A percentile compares a stretch with the other conserved stretches of the same genome.
Evolutionary conservation across 1,140 invertebrate species (phyloP).

Genomic region (Pissodes strobi): DNA sequence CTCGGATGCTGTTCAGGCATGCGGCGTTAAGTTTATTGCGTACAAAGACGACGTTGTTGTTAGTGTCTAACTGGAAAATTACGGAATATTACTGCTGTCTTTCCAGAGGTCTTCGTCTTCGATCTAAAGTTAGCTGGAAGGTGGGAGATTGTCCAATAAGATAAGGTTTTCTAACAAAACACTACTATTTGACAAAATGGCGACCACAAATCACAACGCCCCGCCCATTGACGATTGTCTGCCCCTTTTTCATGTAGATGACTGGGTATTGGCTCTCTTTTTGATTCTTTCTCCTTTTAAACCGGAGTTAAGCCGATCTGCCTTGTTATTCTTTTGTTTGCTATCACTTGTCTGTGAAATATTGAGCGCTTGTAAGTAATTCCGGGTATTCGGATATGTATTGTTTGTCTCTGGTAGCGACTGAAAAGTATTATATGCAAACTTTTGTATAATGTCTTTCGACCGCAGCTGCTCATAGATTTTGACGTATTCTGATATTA

Average conservation of each 20-base stretch:
- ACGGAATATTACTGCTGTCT: background rate
- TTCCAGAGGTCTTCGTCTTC: conserved; percentile 15
- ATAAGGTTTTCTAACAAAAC: conserved; percentile 57
- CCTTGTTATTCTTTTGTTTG: conserved; percentile 51
- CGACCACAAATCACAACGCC: conserved; percentile 57
- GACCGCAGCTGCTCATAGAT: too few relatives aligned
- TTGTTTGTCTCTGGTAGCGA: conserved; percentile 26
- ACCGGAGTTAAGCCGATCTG: conserved; percentile 48
- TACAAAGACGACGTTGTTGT: background rate
- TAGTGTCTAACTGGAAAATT: background rate
- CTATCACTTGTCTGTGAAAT: conserved; percentile 47
- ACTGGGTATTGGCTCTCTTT: conserved; percentile 55
- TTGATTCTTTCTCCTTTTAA: conserved; percentile 51
- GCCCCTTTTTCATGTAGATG: conserved; percentile 56
- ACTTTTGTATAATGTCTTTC: conserved; percentile 19
- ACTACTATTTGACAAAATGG: conserved; percentile 59
- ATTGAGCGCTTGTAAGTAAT: conserved; percentile 46
- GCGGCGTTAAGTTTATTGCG: background rate
- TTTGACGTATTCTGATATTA: too few relatives aligned
- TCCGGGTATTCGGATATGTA: conserved; percentile 32
- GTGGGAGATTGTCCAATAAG: conserved; percentile 57
- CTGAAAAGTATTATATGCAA: conserved; percentile 7
- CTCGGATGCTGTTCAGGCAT: background rate
- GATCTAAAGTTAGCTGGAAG: conserved; percentile 29
- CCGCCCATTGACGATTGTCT: conserved; percentile 56